Evolutionary conservation across 2,888 invertebrate genomes (phyloP).

Genomic region (Galerucella pusilla): DNA sequence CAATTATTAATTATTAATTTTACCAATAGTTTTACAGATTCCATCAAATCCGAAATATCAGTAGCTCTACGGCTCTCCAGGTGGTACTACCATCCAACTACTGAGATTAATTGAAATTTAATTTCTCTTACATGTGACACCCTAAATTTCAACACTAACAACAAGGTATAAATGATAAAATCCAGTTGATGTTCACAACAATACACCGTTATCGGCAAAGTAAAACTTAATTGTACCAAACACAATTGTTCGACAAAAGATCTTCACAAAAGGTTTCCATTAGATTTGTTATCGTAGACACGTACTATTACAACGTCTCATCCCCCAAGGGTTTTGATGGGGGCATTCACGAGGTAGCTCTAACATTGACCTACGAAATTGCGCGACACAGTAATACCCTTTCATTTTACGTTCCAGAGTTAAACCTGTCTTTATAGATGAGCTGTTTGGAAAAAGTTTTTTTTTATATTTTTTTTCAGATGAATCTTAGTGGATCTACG

Average conservation of each 20-base stretch:
- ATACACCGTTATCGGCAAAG: neutral
- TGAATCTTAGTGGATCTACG: too few species aligned
- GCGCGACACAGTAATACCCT: neutral
- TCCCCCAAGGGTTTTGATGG: constrained; percentile 9
- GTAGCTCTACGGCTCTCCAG: too few species aligned
- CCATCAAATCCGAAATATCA: too few species aligned
- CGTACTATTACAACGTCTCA: constrained; percentile 8
- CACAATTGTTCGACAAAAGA: constrained; percentile 1
- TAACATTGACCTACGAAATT: too few species aligned
- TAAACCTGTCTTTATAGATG: neutral
- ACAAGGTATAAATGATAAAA: neutral
- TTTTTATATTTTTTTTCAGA: too few species aligned
- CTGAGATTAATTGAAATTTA: too few species aligned
- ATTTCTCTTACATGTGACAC: too few species aligned
- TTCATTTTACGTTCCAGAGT: neutral
- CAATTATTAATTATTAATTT: too few species aligned
- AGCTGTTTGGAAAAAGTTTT: too few species aligned
- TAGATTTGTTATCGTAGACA: constrained; percentile 21
- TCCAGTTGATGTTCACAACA: neutral
- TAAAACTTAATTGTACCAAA: neutral
- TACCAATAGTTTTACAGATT: too few species aligned
- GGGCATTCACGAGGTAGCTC: neutral
- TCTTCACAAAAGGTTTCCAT: neutral
- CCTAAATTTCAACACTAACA: neutral
- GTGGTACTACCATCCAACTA: too few species aligned